These are phyloP conservation scores for Cotesia glomerata DNA, from an alignment of 1,140 invertebrate genomes.

Conservation along the genomic window DNA sequence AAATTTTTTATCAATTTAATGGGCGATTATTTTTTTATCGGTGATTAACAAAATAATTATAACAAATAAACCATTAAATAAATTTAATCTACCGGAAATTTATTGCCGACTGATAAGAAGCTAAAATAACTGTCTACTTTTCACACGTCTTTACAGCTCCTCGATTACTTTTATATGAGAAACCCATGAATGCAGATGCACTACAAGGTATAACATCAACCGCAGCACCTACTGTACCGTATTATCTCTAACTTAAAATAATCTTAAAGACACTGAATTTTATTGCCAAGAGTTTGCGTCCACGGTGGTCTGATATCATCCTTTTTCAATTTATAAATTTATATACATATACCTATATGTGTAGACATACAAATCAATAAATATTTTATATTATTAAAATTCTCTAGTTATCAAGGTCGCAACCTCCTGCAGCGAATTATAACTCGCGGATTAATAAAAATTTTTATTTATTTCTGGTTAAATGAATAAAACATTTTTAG, in stretches of 20 bases:
- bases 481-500: not conserved
- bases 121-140: not conserved
- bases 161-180: not conserved
- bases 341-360: not conserved
- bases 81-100: not conserved
- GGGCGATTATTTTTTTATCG: not conserved
- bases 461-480: constrained; percentile 33
- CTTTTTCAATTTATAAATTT: too few relatives aligned
- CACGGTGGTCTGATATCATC: too few relatives aligned
- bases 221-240: too few relatives aligned
- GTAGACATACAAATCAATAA: not conserved
- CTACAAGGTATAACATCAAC: too few relatives aligned
- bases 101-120: not conserved
- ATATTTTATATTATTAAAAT: not conserved
- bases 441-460: constrained; percentile 52
- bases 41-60: not conserved
- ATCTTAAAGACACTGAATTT: too few relatives aligned
- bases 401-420: constrained; percentile 13
- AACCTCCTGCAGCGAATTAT: constrained; percentile 38
- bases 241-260: too few relatives aligned
- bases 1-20: too few relatives aligned
- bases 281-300: too few relatives aligned
- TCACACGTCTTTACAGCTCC: constrained; percentile 3
- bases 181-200: not conserved
- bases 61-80: not conserved